A percentile compares a stretch with the other conserved stretches of the same genome.
These are phyloP conservation scores for Cantharis lateralis DNA, from an alignment of 2,888 invertebrate genomes.

Conservation along the genomic window DNA sequence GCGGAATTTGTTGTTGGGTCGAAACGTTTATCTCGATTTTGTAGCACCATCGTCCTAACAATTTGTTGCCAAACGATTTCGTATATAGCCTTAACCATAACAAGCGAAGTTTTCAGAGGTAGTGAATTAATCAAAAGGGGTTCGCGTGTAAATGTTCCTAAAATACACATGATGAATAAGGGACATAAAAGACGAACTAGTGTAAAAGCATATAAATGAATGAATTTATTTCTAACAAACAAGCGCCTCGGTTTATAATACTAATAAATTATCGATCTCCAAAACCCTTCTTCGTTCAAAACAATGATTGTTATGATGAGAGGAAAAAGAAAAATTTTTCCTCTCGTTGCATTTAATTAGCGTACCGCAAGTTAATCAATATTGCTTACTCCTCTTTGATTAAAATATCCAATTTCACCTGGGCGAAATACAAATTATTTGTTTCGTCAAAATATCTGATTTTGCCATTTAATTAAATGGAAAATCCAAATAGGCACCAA, in stretches of 20 bases:
- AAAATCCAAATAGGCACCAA: neutral
- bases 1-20: slow-evolving; percentile 9
- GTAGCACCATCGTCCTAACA: slow-evolving; percentile 17
- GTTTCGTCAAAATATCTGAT: neutral
- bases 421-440: neutral
- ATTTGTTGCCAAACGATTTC: slow-evolving; percentile 14
- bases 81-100: slow-evolving; percentile 11
- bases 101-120: slow-evolving; percentile 18
- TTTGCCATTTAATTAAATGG: neutral
- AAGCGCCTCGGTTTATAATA: neutral
- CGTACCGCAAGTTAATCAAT: neutral
- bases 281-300: neutral
- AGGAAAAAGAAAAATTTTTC: neutral
- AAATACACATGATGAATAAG: slow-evolving; percentile 27
- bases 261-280: neutral
- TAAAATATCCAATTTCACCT: neutral
- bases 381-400: neutral
- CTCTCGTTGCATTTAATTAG: neutral
- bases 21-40: slow-evolving; percentile 18
- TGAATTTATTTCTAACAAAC: slow-evolving; percentile 10
- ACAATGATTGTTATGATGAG: neutral
- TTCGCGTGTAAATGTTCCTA: slow-evolving; percentile 22
- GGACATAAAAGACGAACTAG: slow-evolving; percentile 24
- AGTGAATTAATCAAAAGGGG: slow-evolving; percentile 27
- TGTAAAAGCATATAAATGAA: slow-evolving; percentile 22